phyloP scores from a whole-genome alignment of 2,797 vertebrate species.

The Petrocephalus schoutedeni region DNA sequence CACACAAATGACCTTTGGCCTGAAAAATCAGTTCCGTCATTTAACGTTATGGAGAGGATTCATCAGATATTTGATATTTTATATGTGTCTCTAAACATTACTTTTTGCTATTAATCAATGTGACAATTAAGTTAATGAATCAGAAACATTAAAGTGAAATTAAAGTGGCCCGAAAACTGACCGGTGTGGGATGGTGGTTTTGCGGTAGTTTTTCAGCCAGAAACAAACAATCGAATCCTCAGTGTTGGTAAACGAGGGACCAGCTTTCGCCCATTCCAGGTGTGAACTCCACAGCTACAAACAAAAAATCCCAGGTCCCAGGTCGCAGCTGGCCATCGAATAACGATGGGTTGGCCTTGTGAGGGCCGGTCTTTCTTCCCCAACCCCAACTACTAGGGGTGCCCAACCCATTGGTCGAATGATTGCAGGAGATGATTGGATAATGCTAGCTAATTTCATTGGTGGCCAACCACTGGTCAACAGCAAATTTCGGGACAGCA shows the following conservation, averaged over 20 bases:
- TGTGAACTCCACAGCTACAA: not conserved
- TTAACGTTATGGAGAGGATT: not conserved
- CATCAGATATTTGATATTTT: not conserved
- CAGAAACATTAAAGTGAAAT: not conserved
- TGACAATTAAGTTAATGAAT: not conserved
- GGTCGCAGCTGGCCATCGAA: too few species aligned
- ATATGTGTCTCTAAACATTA: not conserved
- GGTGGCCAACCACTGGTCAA: too few species aligned
- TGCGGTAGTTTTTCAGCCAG: not conserved
- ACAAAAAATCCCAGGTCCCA: not conserved
- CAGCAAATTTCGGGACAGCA: not conserved
- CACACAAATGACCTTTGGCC: not conserved
- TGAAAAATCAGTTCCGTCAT: not conserved
- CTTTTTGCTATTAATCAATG: not conserved
- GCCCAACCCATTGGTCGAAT: not conserved
- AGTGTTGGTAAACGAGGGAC: not conserved
- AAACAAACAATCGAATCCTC: not conserved
- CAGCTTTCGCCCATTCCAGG: not conserved
- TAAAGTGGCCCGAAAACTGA: not conserved
- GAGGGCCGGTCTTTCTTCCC: not conserved
- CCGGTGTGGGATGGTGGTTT: not conserved
- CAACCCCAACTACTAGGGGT: not conserved
- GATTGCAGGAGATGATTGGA: not conserved
- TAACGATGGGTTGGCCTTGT: not conserved
- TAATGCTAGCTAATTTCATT: not conserved